Conservation (phyloP, 2,888 invertebrate species). For the Ormyrus thymus region DNA sequence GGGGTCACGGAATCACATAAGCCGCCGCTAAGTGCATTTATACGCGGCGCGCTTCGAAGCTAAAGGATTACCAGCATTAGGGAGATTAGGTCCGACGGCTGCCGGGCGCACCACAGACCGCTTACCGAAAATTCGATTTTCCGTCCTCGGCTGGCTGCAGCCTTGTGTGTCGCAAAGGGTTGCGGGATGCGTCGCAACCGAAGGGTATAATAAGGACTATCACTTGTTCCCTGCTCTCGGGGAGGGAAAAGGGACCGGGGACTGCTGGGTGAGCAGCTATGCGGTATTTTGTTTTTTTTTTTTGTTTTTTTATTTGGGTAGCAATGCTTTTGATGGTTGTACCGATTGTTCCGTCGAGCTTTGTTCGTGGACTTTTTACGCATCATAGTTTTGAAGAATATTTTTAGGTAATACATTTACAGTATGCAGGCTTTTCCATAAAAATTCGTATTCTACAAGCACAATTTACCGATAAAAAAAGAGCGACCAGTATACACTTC, state of each 20-base stretch:
- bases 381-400: too few species aligned
- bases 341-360: too few species aligned
- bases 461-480: not conserved
- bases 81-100: constrained; percentile 59
- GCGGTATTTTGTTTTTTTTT: too few species aligned
- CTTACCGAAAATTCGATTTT: constrained; percentile 42
- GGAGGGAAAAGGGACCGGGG: not conserved
- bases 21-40: constrained; percentile 64
- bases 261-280: too few species aligned
- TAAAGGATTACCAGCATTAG: constrained; percentile 72
- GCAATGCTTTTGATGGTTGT: too few species aligned
- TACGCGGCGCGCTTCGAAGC: constrained; percentile 63
- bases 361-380: too few species aligned
- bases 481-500: not conserved
- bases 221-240: constrained; percentile 1
- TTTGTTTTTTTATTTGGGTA: too few species aligned
- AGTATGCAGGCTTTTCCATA: too few species aligned
- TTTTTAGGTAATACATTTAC: too few species aligned
- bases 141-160: not conserved
- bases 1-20: constrained; percentile 1
- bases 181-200: not conserved
- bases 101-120: not conserved
- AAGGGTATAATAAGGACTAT: not conserved
- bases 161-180: constrained; percentile 13
- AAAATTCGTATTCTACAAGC: too few species aligned